Evolutionary conservation across 2,797 vertebrate genomes (phyloP), one percentile per base, ranked within the genome.

Genomic region (Cercopithecus mitis): DNA sequence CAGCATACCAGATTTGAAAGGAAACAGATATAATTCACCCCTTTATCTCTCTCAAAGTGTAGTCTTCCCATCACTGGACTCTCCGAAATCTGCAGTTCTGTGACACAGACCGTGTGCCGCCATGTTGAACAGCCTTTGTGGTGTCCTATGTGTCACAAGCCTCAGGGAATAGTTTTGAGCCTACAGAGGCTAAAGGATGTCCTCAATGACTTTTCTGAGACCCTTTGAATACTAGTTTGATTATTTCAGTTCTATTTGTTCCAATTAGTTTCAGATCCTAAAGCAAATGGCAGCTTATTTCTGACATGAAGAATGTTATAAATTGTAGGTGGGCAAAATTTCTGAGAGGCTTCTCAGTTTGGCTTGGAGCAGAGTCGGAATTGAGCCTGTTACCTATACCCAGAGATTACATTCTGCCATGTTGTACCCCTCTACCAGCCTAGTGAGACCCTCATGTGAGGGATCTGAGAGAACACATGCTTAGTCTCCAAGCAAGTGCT

Each of bases 241-340:
- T 95, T 10, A 75, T 88, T 96, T 96, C 36, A 92, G 39, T 95
- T 94, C 43, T 25, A 25, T 90, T 91, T 95, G 27, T 75, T 86
- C 41, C 33, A 45, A 15, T 90, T 73, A 91, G 36, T 92, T 95
- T 95, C 77, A 75, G 72, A 90, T 96, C 25, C 79, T 86, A 75
- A 94, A 97, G 47, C 47, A 96, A 61, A 50, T 30, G 19, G 70
- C 36, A 75, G 17, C 52, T 95, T 95, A 45, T 87, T 97, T 88
- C 94, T 88, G 30, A 91, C 24, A 14, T 73, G 36, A 91, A 90
- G 58, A 93, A 73, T 79, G 8, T 90, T 96, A 39, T 89, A 52
- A 43, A 82, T 90, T 92, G 64, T 33, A 81, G 50, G 4, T 82
- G 27, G 43, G 20, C 94, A n/a, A 77, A 50, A 91, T 84, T 95